These are phyloP conservation scores for Poecilus cupreus DNA, from an alignment of 2,888 invertebrate species.

Conservation along the genomic window DNA sequence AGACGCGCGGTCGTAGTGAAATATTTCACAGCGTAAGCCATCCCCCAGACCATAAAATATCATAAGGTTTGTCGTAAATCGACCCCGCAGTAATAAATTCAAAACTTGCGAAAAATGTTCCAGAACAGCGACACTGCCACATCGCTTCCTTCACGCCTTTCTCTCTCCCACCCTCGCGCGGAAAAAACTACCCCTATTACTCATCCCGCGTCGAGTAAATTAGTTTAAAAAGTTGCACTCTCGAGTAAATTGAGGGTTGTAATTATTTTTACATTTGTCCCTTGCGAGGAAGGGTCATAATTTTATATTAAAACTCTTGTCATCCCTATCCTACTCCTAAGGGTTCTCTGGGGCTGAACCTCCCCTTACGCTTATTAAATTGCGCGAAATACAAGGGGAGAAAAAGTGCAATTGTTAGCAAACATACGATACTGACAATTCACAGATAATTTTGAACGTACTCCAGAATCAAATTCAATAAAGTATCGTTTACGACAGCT, in stretches of 20 bases:
- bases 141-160: slow-evolving; percentile 21
- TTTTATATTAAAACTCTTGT: slow-evolving; percentile 64
- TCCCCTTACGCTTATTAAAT: slow-evolving; percentile 31
- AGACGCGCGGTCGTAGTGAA: slow-evolving; percentile 42
- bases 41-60: slow-evolving; percentile 48
- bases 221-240: slow-evolving; percentile 66
- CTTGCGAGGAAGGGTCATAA: slow-evolving; percentile 62
- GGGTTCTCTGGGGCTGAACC: slow-evolving; percentile 18
- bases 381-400: neutral
- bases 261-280: slow-evolving; percentile 68
- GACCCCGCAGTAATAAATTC: slow-evolving; percentile 56
- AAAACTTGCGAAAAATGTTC: slow-evolving; percentile 54
- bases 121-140: slow-evolving; percentile 29
- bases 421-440: too few relatives aligned
- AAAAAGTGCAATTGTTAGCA: neutral
- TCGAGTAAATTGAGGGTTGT: slow-evolving; percentile 67
- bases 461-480: slow-evolving; percentile 24
- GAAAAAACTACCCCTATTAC: slow-evolving; percentile 66
- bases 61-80: slow-evolving; percentile 59
- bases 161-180: slow-evolving; percentile 60
- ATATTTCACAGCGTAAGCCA: slow-evolving; percentile 53
- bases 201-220: slow-evolving; percentile 65
- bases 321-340: slow-evolving; percentile 47
- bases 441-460: slow-evolving; percentile 26
- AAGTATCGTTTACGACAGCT: slow-evolving; percentile 30